phyloP scores from a whole-genome alignment of 1,140 invertebrate genomes.

The Anastrepha obliqua region DNA sequence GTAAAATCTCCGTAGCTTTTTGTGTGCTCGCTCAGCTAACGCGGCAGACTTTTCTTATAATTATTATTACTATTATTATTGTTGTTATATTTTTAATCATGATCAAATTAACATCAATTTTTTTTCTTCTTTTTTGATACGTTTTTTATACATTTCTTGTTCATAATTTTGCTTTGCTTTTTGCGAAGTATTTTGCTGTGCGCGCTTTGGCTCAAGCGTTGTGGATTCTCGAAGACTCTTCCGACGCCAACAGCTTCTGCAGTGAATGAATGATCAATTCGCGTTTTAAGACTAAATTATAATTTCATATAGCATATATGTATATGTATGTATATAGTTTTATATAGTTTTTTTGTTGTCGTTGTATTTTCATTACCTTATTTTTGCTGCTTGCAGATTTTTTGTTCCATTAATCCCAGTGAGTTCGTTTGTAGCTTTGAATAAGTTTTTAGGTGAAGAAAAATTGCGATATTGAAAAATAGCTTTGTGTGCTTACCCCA shows the following conservation, averaged over 20 bases:
- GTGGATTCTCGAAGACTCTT: not conserved
- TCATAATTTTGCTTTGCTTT: not conserved
- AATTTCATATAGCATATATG: not conserved
- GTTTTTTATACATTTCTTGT: not conserved
- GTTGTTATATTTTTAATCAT: slow-evolving; percentile 30
- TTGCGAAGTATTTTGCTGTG: not conserved
- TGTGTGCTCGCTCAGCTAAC: not conserved
- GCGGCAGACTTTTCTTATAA: slow-evolving; percentile 1
- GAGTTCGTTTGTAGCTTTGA: not conserved
- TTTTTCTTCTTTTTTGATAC: not conserved
- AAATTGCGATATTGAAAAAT: slow-evolving; percentile 18
- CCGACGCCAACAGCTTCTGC: not conserved
- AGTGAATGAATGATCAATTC: not conserved
- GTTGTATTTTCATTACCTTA: not conserved
- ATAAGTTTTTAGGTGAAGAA: not conserved
- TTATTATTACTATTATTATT: slow-evolving; percentile 21
- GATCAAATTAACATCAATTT: slow-evolving; percentile 35
- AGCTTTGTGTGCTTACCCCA: not conserved
- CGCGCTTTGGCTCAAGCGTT: not conserved
- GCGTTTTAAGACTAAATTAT: slow-evolving; percentile 10
- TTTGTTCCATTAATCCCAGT: not conserved
- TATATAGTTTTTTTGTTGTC: too few relatives aligned
- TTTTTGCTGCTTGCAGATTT: not conserved
- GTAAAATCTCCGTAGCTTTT: not conserved
- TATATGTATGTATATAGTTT: too few relatives aligned